phyloP scores from a whole-genome alignment of 2,888 invertebrate genomes.

The Holacanthella duospinosa region DNA sequence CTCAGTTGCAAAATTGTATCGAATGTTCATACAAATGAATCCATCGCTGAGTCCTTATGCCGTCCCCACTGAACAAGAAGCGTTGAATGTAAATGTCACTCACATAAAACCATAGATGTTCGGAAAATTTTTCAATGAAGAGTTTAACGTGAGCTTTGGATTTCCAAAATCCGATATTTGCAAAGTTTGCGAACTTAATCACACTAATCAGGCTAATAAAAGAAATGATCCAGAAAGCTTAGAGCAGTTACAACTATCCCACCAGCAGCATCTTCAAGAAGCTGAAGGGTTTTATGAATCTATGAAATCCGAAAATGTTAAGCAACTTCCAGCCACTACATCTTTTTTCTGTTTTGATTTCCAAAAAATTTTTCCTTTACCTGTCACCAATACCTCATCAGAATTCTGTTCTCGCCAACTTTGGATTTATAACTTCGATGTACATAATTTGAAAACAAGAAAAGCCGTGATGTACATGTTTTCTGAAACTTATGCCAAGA shows the following conservation, averaged over 20 bases:
- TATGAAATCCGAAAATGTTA: not conserved
- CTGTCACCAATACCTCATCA: slow-evolving; percentile 13
- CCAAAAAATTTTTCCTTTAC: slow-evolving; percentile 20
- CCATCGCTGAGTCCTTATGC: not conserved
- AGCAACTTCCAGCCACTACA: not conserved
- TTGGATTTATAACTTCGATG: slow-evolving; percentile 19
- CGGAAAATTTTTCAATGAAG: slow-evolving; percentile 7
- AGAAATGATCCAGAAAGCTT: not conserved
- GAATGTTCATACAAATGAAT: not conserved
- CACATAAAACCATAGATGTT: slow-evolving; percentile 6
- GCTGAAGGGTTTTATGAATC: slow-evolving; percentile 4
- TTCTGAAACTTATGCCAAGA: slow-evolving; percentile 10
- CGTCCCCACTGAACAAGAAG: no score
- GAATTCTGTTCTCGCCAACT: slow-evolving; percentile 18
- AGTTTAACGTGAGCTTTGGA: slow-evolving; percentile 14
- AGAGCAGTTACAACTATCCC: not conserved
- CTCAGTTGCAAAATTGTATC: slow-evolving; percentile 8
- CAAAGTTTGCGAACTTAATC: slow-evolving; percentile 8
- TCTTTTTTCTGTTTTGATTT: slow-evolving; percentile 14
- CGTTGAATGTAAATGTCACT: not conserved
- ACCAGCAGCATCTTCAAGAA: not conserved
- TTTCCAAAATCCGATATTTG: slow-evolving; percentile 12
- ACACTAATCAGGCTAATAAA: no score
- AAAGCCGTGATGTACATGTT: slow-evolving; percentile 12
- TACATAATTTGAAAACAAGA: slow-evolving; percentile 10